Base-by-base conservation (phyloP, 2,888 invertebrate species). In the Agriopis leucophaearia region DNA sequence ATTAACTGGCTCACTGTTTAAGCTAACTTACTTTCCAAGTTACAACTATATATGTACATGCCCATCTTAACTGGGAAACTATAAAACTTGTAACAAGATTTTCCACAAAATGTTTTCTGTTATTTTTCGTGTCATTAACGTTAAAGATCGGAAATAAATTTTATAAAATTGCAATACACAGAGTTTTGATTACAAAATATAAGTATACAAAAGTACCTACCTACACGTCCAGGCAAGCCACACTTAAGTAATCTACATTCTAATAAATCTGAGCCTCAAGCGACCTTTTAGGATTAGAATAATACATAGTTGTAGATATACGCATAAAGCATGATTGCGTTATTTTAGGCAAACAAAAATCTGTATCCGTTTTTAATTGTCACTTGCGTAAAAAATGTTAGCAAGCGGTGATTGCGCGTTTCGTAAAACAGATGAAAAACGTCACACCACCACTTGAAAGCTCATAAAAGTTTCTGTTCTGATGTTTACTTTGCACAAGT, bases 391-490 rank as follows among this genome's bases (percentile, higher is more conserved):
- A 18, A 18, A 48, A 48, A 48, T 16, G 16, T 10, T 18, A 44
- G 8, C 13, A 70, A 66, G 72, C 68, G 66, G 59, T 76, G 69
- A 76, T 79, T 78, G 78, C 79, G 78, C 64, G 69, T 82, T 82
- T 80, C 84, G 82, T 78, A 81, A 76, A 75, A 74, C 70, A 60
- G 65, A 76, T 72, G 66, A 73, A 73, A 74, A 77, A 81, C 83
- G 80, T 84, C 81, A 84, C 70, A 42, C 61, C 72, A 72, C 16
- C 48, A n/a, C n/a, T n/a, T 72, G 67, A 75, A 84, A 85, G 78
- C 80, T 78, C 74, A 73, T 77, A 74, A 76, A 74, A 45, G 42
- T 40, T 55, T 56, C 57, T 38, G 38, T 27, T 27, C 3, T 66
- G 66, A 66, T 57, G 66, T 62, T n/a, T n/a, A n/a, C n/a, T n/a